Evolutionary conservation across 2,113 vertebrate genomes (phyloP), one percentile per base, ranked within the genome.

Genomic region (Lanius collurio): DNA sequence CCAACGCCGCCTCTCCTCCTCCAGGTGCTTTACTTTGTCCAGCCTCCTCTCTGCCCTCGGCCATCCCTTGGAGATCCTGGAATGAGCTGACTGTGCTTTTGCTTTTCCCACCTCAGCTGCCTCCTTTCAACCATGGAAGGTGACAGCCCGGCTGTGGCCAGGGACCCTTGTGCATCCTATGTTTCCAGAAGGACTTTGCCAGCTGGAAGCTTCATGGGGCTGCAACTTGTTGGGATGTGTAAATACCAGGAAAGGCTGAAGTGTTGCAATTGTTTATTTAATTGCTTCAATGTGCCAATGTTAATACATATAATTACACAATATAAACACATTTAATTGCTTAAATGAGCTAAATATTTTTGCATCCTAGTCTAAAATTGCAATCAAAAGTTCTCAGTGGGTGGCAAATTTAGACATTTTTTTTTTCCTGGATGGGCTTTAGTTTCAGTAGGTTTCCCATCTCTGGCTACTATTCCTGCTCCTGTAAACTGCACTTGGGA

Each of bases 381-480:
- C 82, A 94, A 93, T 90, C 86, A 78, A 50, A 95, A 96, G 70
- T 83, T 92, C 90, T 92, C 83, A 75, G 96, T 81, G 79, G 94
- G 86, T 90, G 92, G 92, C 77, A 90, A 57, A 67, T 55, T 82
- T 93, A 41, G 69, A 68, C 78, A 64, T 4, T 3, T 7, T 71
- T 63, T 80, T 70, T 44, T 65, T 89, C 23, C 67, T 67, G 35
- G 3, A 30, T 16, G n/a, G 52, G 67, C 63, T 80, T 86, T 9
- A 15, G 42, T 31, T 88, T 64, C n/a, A 18, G 47, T 68, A 33
- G 19, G 67, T 81, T 93, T 42, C 67, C 24, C 3, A 5, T 69
- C 65, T 80, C 67, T 7, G 26, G 49, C 33, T 74, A 18, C 57
- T 89, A 82, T 42, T 53, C 35, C 73, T 84, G 55, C 77, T 70